Conservation (phyloP, 2,113 vertebrate genomes). For the Catagonus wagneri region DNA sequence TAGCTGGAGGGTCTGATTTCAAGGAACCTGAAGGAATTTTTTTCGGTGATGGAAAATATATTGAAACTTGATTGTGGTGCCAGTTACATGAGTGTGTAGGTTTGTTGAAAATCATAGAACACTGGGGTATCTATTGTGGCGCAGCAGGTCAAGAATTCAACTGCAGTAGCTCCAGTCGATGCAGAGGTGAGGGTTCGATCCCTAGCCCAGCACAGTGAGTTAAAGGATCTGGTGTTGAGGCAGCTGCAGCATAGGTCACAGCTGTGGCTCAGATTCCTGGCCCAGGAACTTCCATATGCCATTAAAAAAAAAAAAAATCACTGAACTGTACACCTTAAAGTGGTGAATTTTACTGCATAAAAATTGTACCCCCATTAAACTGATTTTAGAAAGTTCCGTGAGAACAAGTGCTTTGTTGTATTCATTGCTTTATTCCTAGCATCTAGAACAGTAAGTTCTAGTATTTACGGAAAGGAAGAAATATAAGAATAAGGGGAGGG, state of each 20-base stretch:
- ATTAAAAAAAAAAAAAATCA: neutral
- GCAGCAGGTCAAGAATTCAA: too few species aligned
- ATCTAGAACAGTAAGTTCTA: neutral
- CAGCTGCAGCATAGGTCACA: too few species aligned
- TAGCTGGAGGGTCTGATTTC: neutral
- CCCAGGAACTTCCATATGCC: too few species aligned
- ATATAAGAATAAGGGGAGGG: neutral
- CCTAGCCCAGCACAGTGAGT: too few species aligned
- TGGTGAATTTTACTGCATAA: neutral
- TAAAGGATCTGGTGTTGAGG: too few species aligned
- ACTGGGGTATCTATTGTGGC: too few species aligned
- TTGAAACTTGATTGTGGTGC: neutral
- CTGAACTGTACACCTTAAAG: neutral
- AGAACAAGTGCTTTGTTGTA: neutral
- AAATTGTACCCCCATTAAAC: neutral
- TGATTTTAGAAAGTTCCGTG: neutral
- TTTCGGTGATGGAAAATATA: neutral
- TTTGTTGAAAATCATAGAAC: neutral
- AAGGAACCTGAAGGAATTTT: neutral
- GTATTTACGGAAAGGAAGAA: neutral
- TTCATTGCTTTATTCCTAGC: neutral
- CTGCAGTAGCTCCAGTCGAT: too few species aligned
- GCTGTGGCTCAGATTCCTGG: too few species aligned
- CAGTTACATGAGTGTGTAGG: neutral
- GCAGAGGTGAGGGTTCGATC: too few species aligned